Conservation (phyloP, 1,140 invertebrate genomes). For the Eupristina koningsbergeri region DNA sequence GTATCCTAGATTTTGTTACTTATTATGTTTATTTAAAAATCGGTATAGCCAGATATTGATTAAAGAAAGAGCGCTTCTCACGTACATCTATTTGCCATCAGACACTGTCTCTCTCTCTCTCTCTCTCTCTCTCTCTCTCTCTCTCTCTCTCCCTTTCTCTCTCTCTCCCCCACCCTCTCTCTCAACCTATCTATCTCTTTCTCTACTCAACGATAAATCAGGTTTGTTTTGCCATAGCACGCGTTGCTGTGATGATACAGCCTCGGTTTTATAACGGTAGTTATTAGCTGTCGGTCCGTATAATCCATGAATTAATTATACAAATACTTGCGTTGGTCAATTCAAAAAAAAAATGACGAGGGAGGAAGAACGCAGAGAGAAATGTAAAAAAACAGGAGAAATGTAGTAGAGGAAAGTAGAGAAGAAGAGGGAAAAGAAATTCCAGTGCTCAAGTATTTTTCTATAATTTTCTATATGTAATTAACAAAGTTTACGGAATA, state of each 20-base stretch:
- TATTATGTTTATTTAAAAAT: slow-evolving; percentile 36
- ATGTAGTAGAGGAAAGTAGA: slow-evolving; percentile 7
- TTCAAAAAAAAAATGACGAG: background rate
- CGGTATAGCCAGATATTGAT: slow-evolving; percentile 22
- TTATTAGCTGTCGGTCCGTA: slow-evolving; percentile 57
- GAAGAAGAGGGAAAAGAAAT: background rate
- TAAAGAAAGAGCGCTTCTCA: slow-evolving; percentile 14
- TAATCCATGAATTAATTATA: slow-evolving; percentile 61
- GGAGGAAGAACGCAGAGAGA: background rate
- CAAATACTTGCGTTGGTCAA: slow-evolving; percentile 47
- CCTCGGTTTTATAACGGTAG: slow-evolving; percentile 56
- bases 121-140: background rate
- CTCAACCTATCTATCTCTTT: background rate
- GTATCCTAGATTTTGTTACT: background rate
- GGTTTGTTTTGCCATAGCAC: slow-evolving; percentile 38
- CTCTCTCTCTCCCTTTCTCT: background rate
- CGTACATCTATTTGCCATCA: slow-evolving; percentile 6
- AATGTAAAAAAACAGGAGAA: background rate
- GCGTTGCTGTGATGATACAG: background rate
- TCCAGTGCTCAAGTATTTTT: slow-evolving; percentile 6
- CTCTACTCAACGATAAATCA: slow-evolving; percentile 52
- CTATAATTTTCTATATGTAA: background rate
- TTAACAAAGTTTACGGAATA: background rate
- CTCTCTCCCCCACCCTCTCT: background rate
- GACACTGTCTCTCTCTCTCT: background rate